Evolutionary conservation across 2,888 invertebrate genomes (phyloP).

Genomic region (Zootermopsis nevadensis): DNA sequence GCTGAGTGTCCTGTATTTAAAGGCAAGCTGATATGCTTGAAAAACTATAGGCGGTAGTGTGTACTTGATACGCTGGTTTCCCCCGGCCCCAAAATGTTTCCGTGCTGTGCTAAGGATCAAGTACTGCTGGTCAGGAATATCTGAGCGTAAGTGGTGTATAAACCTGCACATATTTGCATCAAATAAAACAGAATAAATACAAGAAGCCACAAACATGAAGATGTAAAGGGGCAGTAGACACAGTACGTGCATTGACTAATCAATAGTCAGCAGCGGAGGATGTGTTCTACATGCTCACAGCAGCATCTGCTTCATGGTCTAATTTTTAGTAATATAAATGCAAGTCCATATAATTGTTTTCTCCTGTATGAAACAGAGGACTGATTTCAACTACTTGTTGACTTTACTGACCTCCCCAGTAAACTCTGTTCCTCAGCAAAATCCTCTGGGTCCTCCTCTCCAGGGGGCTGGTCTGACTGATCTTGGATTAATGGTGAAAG

Average conservation of each 20-base stretch:
- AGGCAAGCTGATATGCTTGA: slow-evolving; percentile 90
- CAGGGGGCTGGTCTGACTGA: slow-evolving; percentile 77
- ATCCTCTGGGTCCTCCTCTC: slow-evolving; percentile 89
- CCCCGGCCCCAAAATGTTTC: slow-evolving; percentile 92
- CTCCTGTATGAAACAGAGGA: no score
- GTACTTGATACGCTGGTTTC: slow-evolving; percentile 86
- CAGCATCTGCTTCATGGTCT: no score
- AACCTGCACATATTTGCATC: slow-evolving; percentile 65
- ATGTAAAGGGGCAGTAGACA: no score
- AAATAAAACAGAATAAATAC: not conserved
- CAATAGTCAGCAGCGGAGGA: not conserved
- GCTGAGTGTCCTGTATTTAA: slow-evolving; percentile 80
- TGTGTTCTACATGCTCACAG: no score
- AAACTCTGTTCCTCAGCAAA: slow-evolving; percentile 96
- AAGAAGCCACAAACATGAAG: slow-evolving; percentile 58
- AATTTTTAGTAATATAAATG: no score
- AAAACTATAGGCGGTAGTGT: slow-evolving; percentile 95
- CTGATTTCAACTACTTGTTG: no score
- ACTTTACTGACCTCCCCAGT: slow-evolving; percentile 76
- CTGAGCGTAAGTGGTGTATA: slow-evolving; percentile 85
- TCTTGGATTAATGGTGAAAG: slow-evolving; percentile 88
- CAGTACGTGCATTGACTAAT: not conserved
- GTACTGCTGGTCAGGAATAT: slow-evolving; percentile 86
- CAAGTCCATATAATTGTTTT: no score
- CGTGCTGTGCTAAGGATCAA: slow-evolving; percentile 89